Conservation (phyloP, 1,140 invertebrate genomes). For the Papilio helenus region DNA sequence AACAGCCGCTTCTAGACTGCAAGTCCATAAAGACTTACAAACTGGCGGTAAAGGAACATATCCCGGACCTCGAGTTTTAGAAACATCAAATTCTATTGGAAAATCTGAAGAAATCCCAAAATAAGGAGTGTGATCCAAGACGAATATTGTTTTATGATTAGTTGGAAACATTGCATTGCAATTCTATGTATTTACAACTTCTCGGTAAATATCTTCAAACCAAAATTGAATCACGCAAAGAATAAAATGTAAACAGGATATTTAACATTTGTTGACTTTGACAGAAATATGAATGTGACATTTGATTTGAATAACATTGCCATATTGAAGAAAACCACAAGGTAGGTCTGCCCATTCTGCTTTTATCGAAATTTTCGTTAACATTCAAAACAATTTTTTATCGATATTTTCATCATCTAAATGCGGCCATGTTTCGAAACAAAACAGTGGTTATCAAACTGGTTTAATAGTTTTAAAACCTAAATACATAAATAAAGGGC, state of each 20-base stretch:
- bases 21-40: slow-evolving; percentile 97
- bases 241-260: neutral
- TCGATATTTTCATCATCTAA: neutral
- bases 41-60: slow-evolving; percentile 87
- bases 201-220: neutral
- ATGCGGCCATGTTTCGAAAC: too few species aligned
- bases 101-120: slow-evolving; percentile 94
- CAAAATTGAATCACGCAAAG: neutral
- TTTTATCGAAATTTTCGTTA: neutral
- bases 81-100: slow-evolving; percentile 94
- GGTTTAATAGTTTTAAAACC: too few species aligned
- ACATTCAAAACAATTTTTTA: neutral
- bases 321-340: neutral
- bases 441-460: too few species aligned
- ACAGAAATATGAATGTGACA: neutral
- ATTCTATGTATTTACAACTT: neutral
- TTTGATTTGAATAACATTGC: too few species aligned
- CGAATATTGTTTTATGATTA: slow-evolving; percentile 97
- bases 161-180: slow-evolving; percentile 70
- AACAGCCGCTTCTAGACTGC: slow-evolving; percentile 95
- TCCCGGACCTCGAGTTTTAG: slow-evolving; percentile 87
- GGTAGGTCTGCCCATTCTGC: neutral
- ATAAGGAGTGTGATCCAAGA: slow-evolving; percentile 95
- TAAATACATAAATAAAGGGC: too few species aligned
- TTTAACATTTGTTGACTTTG: neutral